A percentile compares a stretch with the other conserved stretches of the same genome.
Conservation (phyloP, 2,888 invertebrate genomes). For the Crossocerus cetratus region DNA sequence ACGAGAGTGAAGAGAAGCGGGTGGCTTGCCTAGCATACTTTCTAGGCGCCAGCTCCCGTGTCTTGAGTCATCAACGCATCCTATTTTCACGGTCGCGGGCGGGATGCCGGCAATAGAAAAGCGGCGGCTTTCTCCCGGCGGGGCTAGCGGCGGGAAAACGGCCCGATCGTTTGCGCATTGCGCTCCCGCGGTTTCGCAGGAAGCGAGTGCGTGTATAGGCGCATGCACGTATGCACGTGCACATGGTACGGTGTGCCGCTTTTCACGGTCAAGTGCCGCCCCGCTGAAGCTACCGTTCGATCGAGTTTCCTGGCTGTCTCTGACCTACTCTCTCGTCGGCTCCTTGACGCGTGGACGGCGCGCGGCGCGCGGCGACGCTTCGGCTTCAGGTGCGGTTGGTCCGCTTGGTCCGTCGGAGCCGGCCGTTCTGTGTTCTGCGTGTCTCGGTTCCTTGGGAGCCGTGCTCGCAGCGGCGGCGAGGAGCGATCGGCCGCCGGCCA, state of each 20-base stretch:
- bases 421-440: too few species aligned
- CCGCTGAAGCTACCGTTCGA: slow-evolving; percentile 71
- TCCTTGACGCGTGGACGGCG: slow-evolving; percentile 29
- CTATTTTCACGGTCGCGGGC: neutral
- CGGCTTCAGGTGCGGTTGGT: slow-evolving; percentile 36
- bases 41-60: too few species aligned
- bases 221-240: slow-evolving; percentile 2
- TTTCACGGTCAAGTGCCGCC: slow-evolving; percentile 76
- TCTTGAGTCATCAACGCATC: neutral
- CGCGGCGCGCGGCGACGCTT: too few species aligned
- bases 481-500: too few species aligned
- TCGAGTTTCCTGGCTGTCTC: slow-evolving; percentile 70
- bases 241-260: slow-evolving; percentile 59
- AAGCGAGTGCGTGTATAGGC: neutral
- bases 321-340: slow-evolving; percentile 64
- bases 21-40: too few species aligned
- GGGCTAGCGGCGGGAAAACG: slow-evolving; percentile 28
- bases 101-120: slow-evolving; percentile 1
- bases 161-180: slow-evolving; percentile 26
- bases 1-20: too few species aligned
- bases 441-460: too few species aligned
- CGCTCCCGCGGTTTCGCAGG: slow-evolving; percentile 14
- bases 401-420: too few species aligned
- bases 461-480: too few species aligned
- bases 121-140: slow-evolving; percentile 45